A percentile compares a stretch with the other conserved stretches of the same genome.
Conservation (phyloP, 2,797 vertebrate genomes). For the Rhynchonycteris naso region DNA sequence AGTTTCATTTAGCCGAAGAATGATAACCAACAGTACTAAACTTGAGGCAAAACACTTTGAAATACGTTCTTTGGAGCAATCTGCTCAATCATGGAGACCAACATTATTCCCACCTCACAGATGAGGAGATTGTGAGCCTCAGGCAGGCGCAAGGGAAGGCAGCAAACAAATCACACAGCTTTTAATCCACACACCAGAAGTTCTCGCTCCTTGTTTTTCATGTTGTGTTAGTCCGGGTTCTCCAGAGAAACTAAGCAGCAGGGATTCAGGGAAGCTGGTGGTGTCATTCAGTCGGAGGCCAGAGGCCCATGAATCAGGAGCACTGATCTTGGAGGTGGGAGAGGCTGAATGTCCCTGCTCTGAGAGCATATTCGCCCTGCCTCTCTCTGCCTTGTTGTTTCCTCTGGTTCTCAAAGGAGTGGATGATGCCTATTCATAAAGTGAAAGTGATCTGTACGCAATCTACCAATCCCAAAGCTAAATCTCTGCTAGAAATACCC, state of each 20-base stretch:
- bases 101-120: background rate
- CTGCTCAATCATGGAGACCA: background rate
- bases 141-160: background rate
- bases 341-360: background rate
- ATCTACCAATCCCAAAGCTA: background rate
- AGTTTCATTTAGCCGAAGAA: background rate
- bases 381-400: background rate
- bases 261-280: background rate
- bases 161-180: background rate
- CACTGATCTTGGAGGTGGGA: fast-evolving
- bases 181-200: background rate
- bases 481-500: background rate
- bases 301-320: background rate
- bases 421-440: too few species aligned
- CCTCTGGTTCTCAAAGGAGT: background rate
- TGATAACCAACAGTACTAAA: background rate
- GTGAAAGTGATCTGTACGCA: background rate
- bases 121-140: background rate
- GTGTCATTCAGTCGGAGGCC: background rate
- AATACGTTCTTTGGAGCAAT: background rate
- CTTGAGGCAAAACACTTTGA: background rate
- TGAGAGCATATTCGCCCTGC: background rate
- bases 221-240: background rate
- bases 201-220: background rate
- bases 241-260: background rate